Base-by-base conservation (phyloP, 2,888 invertebrate genomes). In the Silvanus unidentatus region DNA sequence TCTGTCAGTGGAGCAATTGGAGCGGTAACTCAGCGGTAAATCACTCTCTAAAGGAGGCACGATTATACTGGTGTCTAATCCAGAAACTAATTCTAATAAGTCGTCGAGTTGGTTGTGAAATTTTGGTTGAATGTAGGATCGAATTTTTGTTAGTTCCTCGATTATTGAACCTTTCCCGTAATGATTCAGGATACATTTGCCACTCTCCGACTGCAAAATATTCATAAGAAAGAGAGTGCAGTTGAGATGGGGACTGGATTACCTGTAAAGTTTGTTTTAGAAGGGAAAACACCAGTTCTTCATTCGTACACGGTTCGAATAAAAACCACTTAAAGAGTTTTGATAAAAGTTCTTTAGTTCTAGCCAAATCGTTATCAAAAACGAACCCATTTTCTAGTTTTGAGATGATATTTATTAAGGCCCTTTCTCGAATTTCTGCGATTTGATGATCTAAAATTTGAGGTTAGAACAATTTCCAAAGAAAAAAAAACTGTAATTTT, bases 271-370 rank as follows among this genome's bases (percentile, higher is more conserved):
- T 72, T 43, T 66, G 68, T 40, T 76, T 67, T 37, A 85, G 70
- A 45, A 84, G 70, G 42, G 76, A 68, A 30, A 84, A 69, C 43
- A 79, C 81, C 63, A 77, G 75, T 47, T 72, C 71, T 59, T 81
- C 78, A 44, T 78, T 67, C 0, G 76, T 69, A 29, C 76, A 72
- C 38, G 73, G 68, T 30, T 78, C 73, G 43, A 73, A 75, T 39
- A 77, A 64, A 63, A 84, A 82, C 84, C 84, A 85, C 40, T 77
- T 73, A 38, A 84, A 68, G 16, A 84, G 66, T 48, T 77, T 76
- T 40, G 74, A 70, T 14, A 84, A 62, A 12, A 84, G 68, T 57
- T 81, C 77, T 48, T 79, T 76, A 29, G 77, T 78, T 34, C 76
- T 71, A 12, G 76, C 73, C 41, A 81, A 63, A 57, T 81, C 80